Evolutionary conservation across 2,888 invertebrate genomes (phyloP).

Genomic region (Diarsia rubi): DNA sequence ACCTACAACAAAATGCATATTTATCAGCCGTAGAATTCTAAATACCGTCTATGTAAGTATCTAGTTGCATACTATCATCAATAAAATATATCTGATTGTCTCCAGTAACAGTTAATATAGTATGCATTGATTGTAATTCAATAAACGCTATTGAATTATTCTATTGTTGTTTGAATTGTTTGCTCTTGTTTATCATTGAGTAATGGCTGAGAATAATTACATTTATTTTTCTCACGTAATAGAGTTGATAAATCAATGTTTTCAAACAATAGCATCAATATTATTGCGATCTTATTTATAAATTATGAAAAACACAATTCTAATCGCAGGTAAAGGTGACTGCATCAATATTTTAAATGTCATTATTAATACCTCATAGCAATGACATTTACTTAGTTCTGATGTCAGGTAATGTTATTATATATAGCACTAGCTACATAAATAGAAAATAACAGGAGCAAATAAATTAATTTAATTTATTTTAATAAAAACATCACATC

Average conservation of each 20-base stretch:
- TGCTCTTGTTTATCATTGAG: slow-evolving; percentile 12
- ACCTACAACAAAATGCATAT: neutral
- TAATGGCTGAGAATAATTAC: slow-evolving; percentile 9
- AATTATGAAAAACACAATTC: neutral
- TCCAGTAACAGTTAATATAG: slow-evolving; percentile 14
- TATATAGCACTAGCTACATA: neutral
- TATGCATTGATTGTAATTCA: slow-evolving; percentile 38
- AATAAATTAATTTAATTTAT: neutral
- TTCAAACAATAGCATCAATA: neutral
- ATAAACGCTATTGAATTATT: slow-evolving; percentile 44
- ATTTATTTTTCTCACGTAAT: slow-evolving; percentile 9
- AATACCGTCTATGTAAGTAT: neutral
- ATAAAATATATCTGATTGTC: slow-evolving; percentile 18
- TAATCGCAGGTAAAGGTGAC: neutral
- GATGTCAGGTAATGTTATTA: neutral
- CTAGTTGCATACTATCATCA: slow-evolving; percentile 7
- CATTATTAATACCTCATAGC: neutral
- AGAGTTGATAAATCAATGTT: neutral
- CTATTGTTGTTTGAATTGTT: slow-evolving; percentile 44
- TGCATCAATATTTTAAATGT: neutral
- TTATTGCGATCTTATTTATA: neutral
- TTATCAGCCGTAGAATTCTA: neutral
- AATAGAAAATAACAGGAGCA: neutral
- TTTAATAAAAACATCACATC: too few relatives aligned
- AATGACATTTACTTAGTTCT: neutral